These are phyloP conservation scores for Drosophila trichaetosa DNA, from an alignment of 2,888 invertebrate genomes.

Conservation along the genomic window DNA sequence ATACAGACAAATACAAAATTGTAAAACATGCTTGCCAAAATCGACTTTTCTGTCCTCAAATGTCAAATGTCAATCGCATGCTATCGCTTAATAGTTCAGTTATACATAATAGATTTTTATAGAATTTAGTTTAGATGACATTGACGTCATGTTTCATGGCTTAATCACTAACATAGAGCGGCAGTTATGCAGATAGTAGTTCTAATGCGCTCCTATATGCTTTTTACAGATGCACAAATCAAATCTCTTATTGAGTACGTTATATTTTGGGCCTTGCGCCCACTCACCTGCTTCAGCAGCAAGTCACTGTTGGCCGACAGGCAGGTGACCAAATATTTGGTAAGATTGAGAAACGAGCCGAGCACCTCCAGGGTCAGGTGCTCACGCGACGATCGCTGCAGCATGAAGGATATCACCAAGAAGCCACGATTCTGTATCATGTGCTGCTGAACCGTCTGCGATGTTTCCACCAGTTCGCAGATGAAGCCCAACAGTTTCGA, in stretches of 20 bases:
- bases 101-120: conserved; percentile 3
- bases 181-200: conserved; percentile 7
- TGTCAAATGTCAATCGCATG: conserved; percentile 44
- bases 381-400: conserved; percentile 96
- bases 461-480: conserved; percentile 98
- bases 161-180: conserved; percentile 44
- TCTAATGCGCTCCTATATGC: conserved; percentile 8
- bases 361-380: conserved; percentile 97
- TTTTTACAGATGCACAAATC: background rate
- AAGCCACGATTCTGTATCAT: conserved; percentile 99
- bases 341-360: conserved; percentile 95
- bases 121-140: background rate
- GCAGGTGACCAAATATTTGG: conserved; percentile 96
- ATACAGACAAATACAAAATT: conserved; percentile 14
- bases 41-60: conserved; percentile 44
- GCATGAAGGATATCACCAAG: conserved; percentile 98
- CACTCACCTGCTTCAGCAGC: conserved; percentile 93
- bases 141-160: conserved; percentile 17
- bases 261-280: conserved; percentile 29
- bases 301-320: conserved; percentile 96
- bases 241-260: background rate
- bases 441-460: conserved; percentile 99
- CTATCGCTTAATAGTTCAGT: conserved; percentile 50
- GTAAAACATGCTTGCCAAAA: conserved; percentile 52
- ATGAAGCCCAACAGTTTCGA: conserved; percentile 98